phyloP scores from a whole-genome alignment of 2,113 vertebrate species.

The Neolamprologus longior region DNA sequence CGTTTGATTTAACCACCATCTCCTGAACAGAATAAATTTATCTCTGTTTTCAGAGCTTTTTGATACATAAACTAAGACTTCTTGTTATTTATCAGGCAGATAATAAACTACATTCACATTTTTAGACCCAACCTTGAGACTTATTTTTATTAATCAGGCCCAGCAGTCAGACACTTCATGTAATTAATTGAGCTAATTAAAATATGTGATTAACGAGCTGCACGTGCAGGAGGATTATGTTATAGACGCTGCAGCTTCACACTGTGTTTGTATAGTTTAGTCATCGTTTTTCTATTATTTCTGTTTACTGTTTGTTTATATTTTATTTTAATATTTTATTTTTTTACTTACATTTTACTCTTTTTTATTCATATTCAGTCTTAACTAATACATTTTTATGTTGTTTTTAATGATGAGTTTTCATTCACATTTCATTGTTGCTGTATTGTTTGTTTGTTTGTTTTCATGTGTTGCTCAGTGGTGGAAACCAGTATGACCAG shows the following conservation, averaged over 20 bases:
- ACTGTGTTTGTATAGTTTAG: neutral
- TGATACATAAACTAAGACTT: rapidly evolving
- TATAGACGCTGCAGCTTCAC: neutral
- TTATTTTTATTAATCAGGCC: rapidly evolving
- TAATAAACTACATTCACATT: neutral
- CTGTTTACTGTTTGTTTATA: neutral
- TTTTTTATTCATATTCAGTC: neutral
- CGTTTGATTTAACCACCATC: neutral
- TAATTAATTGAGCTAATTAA: neutral
- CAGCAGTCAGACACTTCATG: rapidly evolving
- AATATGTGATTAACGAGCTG: neutral
- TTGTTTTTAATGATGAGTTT: neutral
- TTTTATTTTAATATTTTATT: neutral
- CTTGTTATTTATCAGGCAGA: neutral
- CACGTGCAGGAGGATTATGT: neutral
- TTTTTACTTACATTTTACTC: neutral
- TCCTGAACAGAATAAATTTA: neutral
- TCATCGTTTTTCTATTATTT: neutral
- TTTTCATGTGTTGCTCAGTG: neutral
- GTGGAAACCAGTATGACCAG: neutral
- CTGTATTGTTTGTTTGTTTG: neutral
- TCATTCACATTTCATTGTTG: neutral
- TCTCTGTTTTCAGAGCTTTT: neutral
- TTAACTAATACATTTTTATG: neutral
- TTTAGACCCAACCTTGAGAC: neutral